Conservation (phyloP, 2,888 invertebrate genomes). For the Lasioglossum oenotherae region DNA sequence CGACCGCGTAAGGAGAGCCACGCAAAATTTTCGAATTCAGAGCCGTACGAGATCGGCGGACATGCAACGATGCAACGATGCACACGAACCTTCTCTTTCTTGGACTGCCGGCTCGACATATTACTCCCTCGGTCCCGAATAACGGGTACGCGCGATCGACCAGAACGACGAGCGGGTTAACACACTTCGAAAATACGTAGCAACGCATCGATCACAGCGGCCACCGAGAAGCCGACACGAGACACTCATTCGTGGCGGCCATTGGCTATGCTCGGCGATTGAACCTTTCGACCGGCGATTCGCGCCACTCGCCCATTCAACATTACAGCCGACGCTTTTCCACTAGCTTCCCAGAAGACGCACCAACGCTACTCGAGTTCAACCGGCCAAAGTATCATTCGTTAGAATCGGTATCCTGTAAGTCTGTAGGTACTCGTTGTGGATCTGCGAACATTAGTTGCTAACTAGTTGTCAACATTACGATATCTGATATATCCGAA, state of each 20-base stretch:
- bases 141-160: slow-evolving; percentile 39
- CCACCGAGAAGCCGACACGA: slow-evolving; percentile 67
- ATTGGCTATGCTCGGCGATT: slow-evolving; percentile 68
- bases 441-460: neutral
- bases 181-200: slow-evolving; percentile 47
- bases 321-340: slow-evolving; percentile 31
- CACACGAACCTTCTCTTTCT: slow-evolving; percentile 81
- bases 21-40: neutral
- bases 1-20: slow-evolving; percentile 40
- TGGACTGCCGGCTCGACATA: slow-evolving; percentile 78
- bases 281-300: slow-evolving; percentile 55
- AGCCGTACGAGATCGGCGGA: slow-evolving; percentile 38
- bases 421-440: too few species aligned
- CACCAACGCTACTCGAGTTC: neutral
- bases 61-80: slow-evolving; percentile 36
- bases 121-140: slow-evolving; percentile 30
- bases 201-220: slow-evolving; percentile 64
- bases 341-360: slow-evolving; percentile 38
- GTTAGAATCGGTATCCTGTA: neutral
- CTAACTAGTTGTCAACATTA: neutral
- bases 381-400: neutral
- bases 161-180: slow-evolving; percentile 27
- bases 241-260: slow-evolving; percentile 71
- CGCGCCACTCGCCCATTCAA: slow-evolving; percentile 50
- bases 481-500: neutral